Conservation (phyloP, 2,113 vertebrate genomes). For the Tychaedon coryphoeus region DNA sequence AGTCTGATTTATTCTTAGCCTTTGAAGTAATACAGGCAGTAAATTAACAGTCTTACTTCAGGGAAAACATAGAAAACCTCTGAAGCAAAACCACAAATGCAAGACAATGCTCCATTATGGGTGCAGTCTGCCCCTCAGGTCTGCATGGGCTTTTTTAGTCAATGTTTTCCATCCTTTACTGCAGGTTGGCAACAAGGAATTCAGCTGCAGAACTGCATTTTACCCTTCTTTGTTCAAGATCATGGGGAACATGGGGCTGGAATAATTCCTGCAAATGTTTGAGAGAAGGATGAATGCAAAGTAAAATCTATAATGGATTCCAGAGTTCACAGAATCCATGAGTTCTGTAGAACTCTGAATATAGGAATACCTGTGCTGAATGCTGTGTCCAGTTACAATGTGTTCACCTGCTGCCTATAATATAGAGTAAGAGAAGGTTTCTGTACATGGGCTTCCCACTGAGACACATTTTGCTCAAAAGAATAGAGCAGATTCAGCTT, state of each 20-base stretch:
- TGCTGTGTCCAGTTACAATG: background rate
- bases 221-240: background rate
- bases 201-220: background rate
- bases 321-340: background rate
- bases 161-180: background rate
- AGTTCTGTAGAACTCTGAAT: background rate
- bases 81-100: background rate
- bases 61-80: background rate
- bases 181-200: background rate
- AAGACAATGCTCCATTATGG: background rate
- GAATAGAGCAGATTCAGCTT: background rate
- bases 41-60: background rate
- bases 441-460: background rate
- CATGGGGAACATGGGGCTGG: background rate
- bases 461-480: background rate
- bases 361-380: background rate
- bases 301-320: background rate
- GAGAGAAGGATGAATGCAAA: background rate
- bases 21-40: background rate
- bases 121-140: background rate
- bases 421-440: background rate
- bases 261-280: background rate
- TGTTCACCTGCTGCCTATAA: background rate
- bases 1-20: background rate
- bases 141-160: background rate